A percentile compares a stretch with the other conserved stretches of the same genome.
phyloP scores from a whole-genome alignment of 2,888 invertebrate genomes.

The Cryptus viduatorius region DNA sequence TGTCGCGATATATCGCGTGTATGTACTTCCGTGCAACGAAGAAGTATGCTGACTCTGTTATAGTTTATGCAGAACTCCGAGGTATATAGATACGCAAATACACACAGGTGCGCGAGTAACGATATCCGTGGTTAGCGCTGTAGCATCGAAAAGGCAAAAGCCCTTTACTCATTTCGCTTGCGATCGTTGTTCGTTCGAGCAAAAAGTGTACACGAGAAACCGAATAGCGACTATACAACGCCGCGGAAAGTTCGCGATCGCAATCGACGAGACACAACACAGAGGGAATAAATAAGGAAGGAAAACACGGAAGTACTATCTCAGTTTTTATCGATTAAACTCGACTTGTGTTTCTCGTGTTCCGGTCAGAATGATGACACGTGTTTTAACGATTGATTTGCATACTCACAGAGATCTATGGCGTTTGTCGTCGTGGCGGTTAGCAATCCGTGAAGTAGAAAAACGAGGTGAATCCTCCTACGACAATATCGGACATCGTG shows the following conservation, averaged over 20 bases:
- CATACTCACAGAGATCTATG: slow-evolving; percentile 82
- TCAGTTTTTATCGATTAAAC: slow-evolving; percentile 56
- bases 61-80: slow-evolving; percentile 55
- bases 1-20: slow-evolving; percentile 14
- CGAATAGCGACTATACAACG: slow-evolving; percentile 15
- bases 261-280: slow-evolving; percentile 42
- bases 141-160: slow-evolving; percentile 55
- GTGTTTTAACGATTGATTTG: slow-evolving; percentile 45
- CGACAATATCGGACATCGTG: slow-evolving; percentile 76
- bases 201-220: slow-evolving; percentile 34
- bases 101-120: slow-evolving; percentile 22
- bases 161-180: slow-evolving; percentile 40
- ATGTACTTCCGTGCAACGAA: slow-evolving; percentile 48
- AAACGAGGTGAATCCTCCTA: slow-evolving; percentile 74
- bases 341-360: slow-evolving; percentile 1
- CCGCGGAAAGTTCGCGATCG: slow-evolving; percentile 45
- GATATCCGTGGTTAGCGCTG: slow-evolving; percentile 46
- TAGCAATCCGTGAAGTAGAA: slow-evolving; percentile 70
- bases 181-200: slow-evolving; percentile 46
- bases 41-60: slow-evolving; percentile 52
- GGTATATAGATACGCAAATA: slow-evolving; percentile 13
- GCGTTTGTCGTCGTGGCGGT: slow-evolving; percentile 74
- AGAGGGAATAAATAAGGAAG: slow-evolving; percentile 64
- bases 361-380: background rate
- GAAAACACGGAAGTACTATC: slow-evolving; percentile 54